A percentile compares a stretch with the other conserved stretches of the same genome.
These are phyloP conservation scores for Pica pica DNA, from an alignment of 2,113 vertebrate genomes.

Conservation along the genomic window DNA sequence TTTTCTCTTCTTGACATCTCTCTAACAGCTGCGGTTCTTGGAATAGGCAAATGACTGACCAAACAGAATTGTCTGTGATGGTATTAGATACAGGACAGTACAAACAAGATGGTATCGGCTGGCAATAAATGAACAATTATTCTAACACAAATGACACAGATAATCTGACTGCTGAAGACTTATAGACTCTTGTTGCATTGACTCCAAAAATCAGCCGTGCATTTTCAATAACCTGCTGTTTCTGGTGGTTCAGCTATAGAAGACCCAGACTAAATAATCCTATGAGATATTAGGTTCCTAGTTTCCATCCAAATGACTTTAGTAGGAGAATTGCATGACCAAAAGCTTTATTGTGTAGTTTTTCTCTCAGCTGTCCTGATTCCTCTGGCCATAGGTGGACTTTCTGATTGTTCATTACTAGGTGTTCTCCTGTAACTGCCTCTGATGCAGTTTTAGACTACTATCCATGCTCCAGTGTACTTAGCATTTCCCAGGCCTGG, in stretches of 20 bases:
- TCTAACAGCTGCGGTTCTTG: not conserved
- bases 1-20: not conserved
- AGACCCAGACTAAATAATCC: not conserved
- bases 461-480: not conserved
- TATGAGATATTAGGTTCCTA: not conserved
- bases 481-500: not conserved
- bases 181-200: not conserved
- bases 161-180: not conserved
- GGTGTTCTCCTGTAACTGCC: not conserved
- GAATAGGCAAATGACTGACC: not conserved
- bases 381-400: not conserved
- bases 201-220: not conserved
- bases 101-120: not conserved
- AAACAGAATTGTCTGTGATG: not conserved
- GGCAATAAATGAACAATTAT: not conserved
- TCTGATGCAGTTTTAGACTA: not conserved
- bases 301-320: not conserved
- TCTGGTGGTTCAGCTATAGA: not conserved
- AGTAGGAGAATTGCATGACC: not conserved
- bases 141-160: accelerated
- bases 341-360: not conserved
- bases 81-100: not conserved
- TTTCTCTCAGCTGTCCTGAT: not conserved
- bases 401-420: not conserved
- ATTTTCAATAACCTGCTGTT: not conserved